A percentile compares a stretch with the other conserved stretches of the same genome.
Conservation (phyloP, 1,140 invertebrate genomes). For the Ceratina japonica region DNA sequence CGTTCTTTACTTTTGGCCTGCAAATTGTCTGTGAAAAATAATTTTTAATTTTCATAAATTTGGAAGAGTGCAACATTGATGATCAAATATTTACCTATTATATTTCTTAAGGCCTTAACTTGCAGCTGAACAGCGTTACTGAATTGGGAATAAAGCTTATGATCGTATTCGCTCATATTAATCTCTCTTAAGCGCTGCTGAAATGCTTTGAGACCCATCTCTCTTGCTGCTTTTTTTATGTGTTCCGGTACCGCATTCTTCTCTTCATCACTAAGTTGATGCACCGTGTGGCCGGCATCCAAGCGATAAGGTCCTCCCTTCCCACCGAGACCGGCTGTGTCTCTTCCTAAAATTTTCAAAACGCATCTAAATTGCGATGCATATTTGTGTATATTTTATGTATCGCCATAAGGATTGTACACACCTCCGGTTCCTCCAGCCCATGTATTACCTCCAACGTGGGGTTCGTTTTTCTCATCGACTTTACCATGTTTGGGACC, state of each 20-base stretch:
- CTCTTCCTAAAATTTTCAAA: slow-evolving; percentile 78
- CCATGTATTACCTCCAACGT: slow-evolving; percentile 98
- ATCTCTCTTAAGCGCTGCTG: slow-evolving; percentile 94
- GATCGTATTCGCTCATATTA: slow-evolving; percentile 96
- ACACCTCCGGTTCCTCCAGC: slow-evolving; percentile 94
- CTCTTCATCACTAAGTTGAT: slow-evolving; percentile 91
- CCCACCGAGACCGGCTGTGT: slow-evolving; percentile 96
- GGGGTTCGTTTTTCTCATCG: slow-evolving; percentile 92
- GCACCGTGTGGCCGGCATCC: slow-evolving; percentile 95
- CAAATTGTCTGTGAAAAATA: slow-evolving; percentile 80
- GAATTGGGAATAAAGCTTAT: slow-evolving; percentile 91
- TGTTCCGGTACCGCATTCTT: slow-evolving; percentile 95
- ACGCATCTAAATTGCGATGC: neutral
- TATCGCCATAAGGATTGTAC: neutral
- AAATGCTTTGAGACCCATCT: slow-evolving; percentile 95
- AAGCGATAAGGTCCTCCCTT: slow-evolving; percentile 95
- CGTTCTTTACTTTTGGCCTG: slow-evolving; percentile 96
- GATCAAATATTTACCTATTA: slow-evolving; percentile 78
- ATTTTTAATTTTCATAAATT: neutral
- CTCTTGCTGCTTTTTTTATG: slow-evolving; percentile 91
- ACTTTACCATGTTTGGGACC: slow-evolving; percentile 95
- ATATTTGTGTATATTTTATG: neutral
- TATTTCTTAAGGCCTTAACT: slow-evolving; percentile 84
- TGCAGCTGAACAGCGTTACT: slow-evolving; percentile 88
- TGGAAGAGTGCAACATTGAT: neutral